Percentiles rank a stretch among this genome's conserved stretches.
These are phyloP conservation scores for Oithona nana DNA, from an alignment of 2,888 invertebrate genomes.

Conservation along the genomic window DNA sequence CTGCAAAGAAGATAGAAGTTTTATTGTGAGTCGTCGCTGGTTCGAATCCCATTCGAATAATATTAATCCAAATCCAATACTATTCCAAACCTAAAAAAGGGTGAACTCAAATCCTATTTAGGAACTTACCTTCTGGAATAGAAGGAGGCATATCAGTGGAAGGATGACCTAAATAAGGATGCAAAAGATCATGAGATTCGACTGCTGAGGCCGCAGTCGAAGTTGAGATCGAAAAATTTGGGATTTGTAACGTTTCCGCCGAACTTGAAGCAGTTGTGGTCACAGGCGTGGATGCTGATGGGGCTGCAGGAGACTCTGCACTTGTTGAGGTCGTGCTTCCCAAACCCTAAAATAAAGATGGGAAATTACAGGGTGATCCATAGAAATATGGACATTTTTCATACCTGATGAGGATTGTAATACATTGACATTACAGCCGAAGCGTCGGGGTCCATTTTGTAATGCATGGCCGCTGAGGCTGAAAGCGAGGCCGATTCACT, in stretches of 20 bases:
- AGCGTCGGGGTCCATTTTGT: conserved; percentile 11
- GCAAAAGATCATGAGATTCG: neutral
- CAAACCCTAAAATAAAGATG: no score
- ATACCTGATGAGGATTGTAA: neutral
- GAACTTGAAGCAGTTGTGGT: neutral
- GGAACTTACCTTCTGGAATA: no score
- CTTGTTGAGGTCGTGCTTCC: neutral
- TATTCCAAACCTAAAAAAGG: no score
- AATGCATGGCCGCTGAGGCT: neutral
- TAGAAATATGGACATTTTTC: no score
- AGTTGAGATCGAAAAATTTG: neutral
- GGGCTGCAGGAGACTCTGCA: neutral
- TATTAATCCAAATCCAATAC: no score
- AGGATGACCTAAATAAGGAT: neutral
- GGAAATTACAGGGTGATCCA: no score
- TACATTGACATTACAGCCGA: neutral
- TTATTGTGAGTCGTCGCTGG: no score
- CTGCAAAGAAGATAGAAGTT: no score
- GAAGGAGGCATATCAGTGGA: neutral
- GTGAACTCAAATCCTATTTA: no score
- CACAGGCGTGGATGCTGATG: neutral
- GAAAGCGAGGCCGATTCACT: neutral
- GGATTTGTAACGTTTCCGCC: neutral
- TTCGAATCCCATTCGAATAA: no score
- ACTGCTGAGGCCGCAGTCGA: neutral